Evolutionary conservation across 2,797 vertebrate species (phyloP).

Genomic region (Acrocephalus scirpaceus): DNA sequence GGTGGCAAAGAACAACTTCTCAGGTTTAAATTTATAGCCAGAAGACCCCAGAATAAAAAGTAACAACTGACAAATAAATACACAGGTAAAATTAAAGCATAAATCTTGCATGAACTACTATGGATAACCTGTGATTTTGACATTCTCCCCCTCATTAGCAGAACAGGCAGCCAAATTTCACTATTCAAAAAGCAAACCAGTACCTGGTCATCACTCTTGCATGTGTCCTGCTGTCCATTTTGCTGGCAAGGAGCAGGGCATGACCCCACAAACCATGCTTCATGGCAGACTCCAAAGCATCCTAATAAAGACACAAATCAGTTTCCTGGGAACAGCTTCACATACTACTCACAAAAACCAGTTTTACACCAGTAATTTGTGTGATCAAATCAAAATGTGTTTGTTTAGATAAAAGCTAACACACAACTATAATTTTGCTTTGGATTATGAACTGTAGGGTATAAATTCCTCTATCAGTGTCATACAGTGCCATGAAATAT

Average conservation of each 20-base stretch:
- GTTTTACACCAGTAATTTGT: background rate
- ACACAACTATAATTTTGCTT: rapidly evolving
- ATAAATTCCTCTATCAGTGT: background rate
- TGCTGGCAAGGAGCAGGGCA: slow-evolving; percentile 93
- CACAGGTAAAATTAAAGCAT: background rate
- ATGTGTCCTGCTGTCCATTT: slow-evolving; percentile 97
- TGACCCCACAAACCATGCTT: slow-evolving; percentile 98
- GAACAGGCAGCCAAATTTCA: background rate
- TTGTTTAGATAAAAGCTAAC: background rate
- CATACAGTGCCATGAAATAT: background rate
- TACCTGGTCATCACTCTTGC: slow-evolving; percentile 98
- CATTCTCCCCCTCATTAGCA: background rate
- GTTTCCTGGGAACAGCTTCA: background rate
- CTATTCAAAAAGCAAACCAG: background rate
- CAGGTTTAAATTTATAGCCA: background rate
- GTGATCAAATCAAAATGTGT: background rate
- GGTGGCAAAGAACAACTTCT: background rate
- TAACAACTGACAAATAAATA: background rate
- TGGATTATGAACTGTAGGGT: background rate
- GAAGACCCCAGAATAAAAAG: background rate
- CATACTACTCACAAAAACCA: background rate
- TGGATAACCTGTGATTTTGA: background rate
- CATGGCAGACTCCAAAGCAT: slow-evolving; percentile 97
- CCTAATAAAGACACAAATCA: slow-evolving; percentile 75
- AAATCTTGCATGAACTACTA: background rate